A percentile compares a stretch with the other conserved stretches of the same genome.
These are phyloP conservation scores for Stenodema calcarata DNA, from an alignment of 2,888 invertebrate genomes.

Conservation along the genomic window DNA sequence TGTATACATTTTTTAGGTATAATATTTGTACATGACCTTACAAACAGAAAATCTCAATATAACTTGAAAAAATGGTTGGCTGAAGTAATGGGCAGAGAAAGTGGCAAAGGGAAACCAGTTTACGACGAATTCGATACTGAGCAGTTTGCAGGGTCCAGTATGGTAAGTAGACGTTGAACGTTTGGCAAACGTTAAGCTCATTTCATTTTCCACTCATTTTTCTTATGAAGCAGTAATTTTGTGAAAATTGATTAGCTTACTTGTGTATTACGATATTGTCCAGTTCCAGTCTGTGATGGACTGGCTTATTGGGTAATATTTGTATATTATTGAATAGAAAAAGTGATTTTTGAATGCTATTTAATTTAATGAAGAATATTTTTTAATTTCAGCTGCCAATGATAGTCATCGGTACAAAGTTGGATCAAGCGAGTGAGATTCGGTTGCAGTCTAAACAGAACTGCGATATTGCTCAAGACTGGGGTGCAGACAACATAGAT, in stretches of 20 bases:
- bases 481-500: constrained; percentile 92
- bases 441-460: constrained; percentile 70
- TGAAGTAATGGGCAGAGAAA: constrained; percentile 83
- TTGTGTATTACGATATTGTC: too few species aligned
- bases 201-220: too few species aligned
- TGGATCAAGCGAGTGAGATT: constrained; percentile 83
- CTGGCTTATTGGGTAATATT: not conserved
- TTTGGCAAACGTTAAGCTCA: not conserved
- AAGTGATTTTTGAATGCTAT: too few species aligned
- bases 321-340: too few species aligned
- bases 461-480: constrained; percentile 79
- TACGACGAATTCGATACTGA: constrained; percentile 83
- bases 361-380: too few species aligned
- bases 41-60: constrained; percentile 93
- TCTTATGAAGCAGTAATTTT: too few species aligned
- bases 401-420: constrained; percentile 91
- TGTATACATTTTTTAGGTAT: constrained; percentile 72
- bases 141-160: constrained; percentile 78
- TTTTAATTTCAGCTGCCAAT: constrained; percentile 78
- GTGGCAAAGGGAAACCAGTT: constrained; percentile 62
- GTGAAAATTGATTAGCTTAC: too few species aligned
- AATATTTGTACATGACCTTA: constrained; percentile 94
- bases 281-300: too few species aligned
- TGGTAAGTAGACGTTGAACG: constrained; percentile 62
- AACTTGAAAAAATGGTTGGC: constrained; percentile 92